Evolutionary conservation across 2,797 vertebrate species (phyloP).

Genomic region (Sebastes hubbsi): DNA sequence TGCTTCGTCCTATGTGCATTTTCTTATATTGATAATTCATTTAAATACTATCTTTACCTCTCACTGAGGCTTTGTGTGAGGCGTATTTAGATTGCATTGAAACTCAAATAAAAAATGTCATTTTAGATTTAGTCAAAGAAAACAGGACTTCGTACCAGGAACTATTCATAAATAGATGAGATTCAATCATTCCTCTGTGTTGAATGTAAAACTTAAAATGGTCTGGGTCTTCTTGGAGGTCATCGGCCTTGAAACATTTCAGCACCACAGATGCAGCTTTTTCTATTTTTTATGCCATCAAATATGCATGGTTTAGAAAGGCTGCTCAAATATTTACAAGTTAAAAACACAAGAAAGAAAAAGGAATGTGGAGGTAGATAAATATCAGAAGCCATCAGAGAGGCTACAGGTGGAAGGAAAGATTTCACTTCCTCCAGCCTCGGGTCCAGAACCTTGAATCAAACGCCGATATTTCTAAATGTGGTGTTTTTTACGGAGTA

Average conservation of each 20-base stretch:
- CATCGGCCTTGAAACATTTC: conserved; percentile 35
- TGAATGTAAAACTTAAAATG: background rate
- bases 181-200: background rate
- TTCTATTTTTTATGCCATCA: conserved; percentile 52
- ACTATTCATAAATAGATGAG: background rate
- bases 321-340: conserved; percentile 74
- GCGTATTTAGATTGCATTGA: background rate
- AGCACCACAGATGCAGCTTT: conserved; percentile 30
- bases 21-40: background rate
- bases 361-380: conserved; percentile 5
- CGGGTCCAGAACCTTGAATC: background rate
- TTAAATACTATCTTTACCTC: background rate
- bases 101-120: background rate
- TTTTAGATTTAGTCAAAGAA: background rate
- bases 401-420: conserved; percentile 19
- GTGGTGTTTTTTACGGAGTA: background rate
- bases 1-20: background rate
- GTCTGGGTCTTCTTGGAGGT: conserved; percentile 22
- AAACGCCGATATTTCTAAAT: background rate
- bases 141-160: background rate
- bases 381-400: conserved; percentile 17
- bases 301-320: conserved; percentile 72
- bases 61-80: background rate
- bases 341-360: conserved; percentile 44
- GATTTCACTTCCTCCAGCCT: background rate